These are phyloP conservation scores for Conopomorpha cramerella DNA, from an alignment of 1,140 invertebrate species.

Conservation along the genomic window DNA sequence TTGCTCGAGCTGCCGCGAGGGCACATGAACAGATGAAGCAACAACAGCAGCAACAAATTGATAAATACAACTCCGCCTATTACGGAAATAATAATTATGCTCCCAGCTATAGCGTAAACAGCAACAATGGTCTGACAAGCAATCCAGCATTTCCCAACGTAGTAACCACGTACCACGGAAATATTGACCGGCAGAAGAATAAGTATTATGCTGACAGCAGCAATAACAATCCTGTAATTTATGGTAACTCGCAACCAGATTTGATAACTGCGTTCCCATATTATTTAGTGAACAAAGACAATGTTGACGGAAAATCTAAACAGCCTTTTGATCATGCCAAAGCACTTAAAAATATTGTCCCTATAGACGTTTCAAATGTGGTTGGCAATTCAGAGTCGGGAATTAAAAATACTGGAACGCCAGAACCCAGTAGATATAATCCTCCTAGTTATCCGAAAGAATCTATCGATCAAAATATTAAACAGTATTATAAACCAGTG, in stretches of 20 bases:
- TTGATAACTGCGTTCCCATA: constrained; percentile 36
- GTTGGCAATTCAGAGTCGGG: constrained; percentile 29
- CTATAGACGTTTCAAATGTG: constrained; percentile 48
- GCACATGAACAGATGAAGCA: constrained; percentile 45
- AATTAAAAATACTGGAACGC: constrained; percentile 16
- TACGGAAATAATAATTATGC: constrained; percentile 6
- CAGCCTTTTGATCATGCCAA: constrained; percentile 51
- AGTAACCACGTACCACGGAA: constrained; percentile 11
- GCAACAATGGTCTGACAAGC: too few species aligned
- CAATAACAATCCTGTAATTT: constrained; percentile 16
- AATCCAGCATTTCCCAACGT: too few species aligned
- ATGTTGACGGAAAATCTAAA: constrained; percentile 26
- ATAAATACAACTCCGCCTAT: too few species aligned
- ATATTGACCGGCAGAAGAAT: constrained; percentile 25
- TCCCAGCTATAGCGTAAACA: constrained; percentile 5
- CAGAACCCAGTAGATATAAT: constrained; percentile 19
- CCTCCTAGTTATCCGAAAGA: constrained; percentile 23
- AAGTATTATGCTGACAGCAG: constrained; percentile 15
- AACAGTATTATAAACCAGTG: constrained; percentile 23
- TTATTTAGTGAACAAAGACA: constrained; percentile 22
- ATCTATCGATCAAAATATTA: constrained; percentile 24
- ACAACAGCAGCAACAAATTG: constrained; percentile 22
- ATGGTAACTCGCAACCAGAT: constrained; percentile 27
- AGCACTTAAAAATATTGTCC: constrained; percentile 52
- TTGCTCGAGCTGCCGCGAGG: constrained; percentile 47